Base-by-base conservation (phyloP, 2,797 vertebrate species). In the Hemibagrus guttatus region DNA sequence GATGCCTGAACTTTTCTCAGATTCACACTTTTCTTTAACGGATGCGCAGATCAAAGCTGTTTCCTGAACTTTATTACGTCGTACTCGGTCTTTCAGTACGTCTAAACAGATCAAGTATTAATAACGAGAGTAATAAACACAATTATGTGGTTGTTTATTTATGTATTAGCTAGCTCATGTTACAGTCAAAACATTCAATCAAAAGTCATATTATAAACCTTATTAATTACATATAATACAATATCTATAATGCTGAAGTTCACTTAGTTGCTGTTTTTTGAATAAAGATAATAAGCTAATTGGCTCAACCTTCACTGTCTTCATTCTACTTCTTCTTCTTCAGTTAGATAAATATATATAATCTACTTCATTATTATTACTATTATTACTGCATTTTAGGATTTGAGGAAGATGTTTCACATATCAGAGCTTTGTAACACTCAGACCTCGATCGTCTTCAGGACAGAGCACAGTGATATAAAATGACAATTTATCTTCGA, bases 21-120 rank as follows among this genome's bases (percentile, higher is more conserved):
- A 81, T 80, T 49, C 83, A 52, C 6, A 28, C 52, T 58, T 56
- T 84, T 58, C 68, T 63, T 31, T 52, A 26, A 64, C 31, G 63
- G 9, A n/a, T 42, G 35, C 2, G 21, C 76, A 80, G 26, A 80
- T 80, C 35, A 61, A 80, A 61, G 35, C 21, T 7, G 12, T n/a
- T 80, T 42, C 14, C 6, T 26, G 52, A 35, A 11, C 28, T 59
- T 42, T 80, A 9, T 61, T 21, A n/a, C 23, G 35, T 6, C 13
- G 16, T 26, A 63, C 16, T 14, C 23, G 11, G 21, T 49, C 26
- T 58, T 58, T 71, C 14, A 19, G 28, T 21, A 78, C 28, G 1
- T 78, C 28, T 79, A 58, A 23, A 58, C 75, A 56, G n/a, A 56
- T 49, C 71, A 75, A 75, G 46, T 49, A 76, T 52, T 54, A 52